Conservation (phyloP, 2,888 invertebrate species). For the Dicyrtoma fusca region DNA sequence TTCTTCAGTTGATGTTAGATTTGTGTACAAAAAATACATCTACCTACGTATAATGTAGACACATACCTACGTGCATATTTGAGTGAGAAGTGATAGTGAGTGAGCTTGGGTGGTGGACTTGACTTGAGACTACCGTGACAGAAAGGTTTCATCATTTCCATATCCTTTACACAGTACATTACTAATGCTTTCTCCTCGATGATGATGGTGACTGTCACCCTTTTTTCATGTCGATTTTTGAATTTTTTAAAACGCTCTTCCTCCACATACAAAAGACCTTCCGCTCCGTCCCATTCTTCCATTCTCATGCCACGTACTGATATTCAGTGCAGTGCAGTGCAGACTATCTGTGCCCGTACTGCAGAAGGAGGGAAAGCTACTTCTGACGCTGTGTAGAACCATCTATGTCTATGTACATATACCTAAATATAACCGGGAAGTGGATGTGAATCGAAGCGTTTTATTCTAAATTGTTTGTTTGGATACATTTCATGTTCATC, state of each 20-base stretch:
- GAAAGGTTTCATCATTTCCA: constrained; percentile 44
- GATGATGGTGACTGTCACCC: constrained; percentile 13
- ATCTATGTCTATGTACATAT: too few species aligned
- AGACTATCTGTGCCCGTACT: neutral
- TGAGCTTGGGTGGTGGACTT: too few species aligned
- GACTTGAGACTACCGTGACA: constrained; percentile 19
- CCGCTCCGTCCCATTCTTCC: constrained; percentile 5
- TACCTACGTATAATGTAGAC: too few species aligned
- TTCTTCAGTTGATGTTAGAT: neutral
- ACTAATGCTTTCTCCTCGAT: constrained; percentile 43
- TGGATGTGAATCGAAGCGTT: too few species aligned
- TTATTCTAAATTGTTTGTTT: too few species aligned
- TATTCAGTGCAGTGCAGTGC: neutral
- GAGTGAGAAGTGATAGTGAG: too few species aligned
- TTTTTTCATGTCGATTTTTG: constrained; percentile 31
- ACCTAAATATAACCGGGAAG: too few species aligned
- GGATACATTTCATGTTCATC: too few species aligned
- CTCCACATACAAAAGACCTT: constrained; percentile 8
- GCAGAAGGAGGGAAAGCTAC: too few species aligned
- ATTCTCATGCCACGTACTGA: neutral
- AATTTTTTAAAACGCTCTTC: constrained; percentile 31
- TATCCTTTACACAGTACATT: constrained; percentile 40
- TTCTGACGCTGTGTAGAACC: too few species aligned
- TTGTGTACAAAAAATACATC: neutral
- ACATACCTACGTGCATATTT: too few species aligned